A percentile compares a stretch with the other conserved stretches of the same genome.
phyloP scores from a whole-genome alignment of 2,113 vertebrate species.

The Tursiops truncatus region DNA sequence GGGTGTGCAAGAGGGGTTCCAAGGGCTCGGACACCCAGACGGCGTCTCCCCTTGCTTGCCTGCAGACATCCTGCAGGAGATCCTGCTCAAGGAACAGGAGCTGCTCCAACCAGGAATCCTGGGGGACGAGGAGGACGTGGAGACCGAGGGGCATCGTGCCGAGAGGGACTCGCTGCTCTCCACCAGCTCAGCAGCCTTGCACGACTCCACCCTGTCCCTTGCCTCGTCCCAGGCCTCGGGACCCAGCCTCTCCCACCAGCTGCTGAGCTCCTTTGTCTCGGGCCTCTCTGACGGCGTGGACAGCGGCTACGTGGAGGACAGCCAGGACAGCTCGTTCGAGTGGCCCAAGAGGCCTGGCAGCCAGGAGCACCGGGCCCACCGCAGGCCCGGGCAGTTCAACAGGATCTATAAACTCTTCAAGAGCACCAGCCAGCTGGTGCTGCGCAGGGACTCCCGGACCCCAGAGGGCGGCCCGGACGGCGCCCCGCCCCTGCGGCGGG shows the following conservation, averaged over 20 bases:
- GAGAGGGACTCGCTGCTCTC: constrained; percentile 84
- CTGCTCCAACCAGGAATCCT: constrained; percentile 76
- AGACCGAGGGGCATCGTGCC: constrained; percentile 35
- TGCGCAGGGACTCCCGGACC: constrained; percentile 76
- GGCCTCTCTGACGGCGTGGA: constrained; percentile 91
- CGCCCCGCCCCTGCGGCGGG: constrained; percentile 81
- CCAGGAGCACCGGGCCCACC: constrained; percentile 70
- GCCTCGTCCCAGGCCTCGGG: constrained; percentile 87
- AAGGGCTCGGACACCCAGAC: neutral
- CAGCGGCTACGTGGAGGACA: constrained; percentile 94
- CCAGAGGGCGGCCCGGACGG: neutral
- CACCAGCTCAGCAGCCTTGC: constrained; percentile 83
- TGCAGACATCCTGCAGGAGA: constrained; percentile 91
- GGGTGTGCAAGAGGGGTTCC: fast-evolving
- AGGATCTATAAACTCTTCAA: constrained; percentile 92
- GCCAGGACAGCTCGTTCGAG: constrained; percentile 86
- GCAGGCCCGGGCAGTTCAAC: constrained; percentile 81
- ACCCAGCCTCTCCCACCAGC: constrained; percentile 82
- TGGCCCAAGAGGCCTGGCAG: constrained; percentile 50
- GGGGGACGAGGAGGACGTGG: constrained; percentile 83
- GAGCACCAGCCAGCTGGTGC: constrained; percentile 84
- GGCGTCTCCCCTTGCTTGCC: neutral
- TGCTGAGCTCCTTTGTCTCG: constrained; percentile 89
- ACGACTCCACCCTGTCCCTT: constrained; percentile 80
- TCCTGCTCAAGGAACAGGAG: constrained; percentile 89